A percentile compares a stretch with the other conserved stretches of the same genome.
Evolutionary conservation across 2,888 invertebrate genomes (phyloP).

Genomic region (Lasioglossum lativentre): DNA sequence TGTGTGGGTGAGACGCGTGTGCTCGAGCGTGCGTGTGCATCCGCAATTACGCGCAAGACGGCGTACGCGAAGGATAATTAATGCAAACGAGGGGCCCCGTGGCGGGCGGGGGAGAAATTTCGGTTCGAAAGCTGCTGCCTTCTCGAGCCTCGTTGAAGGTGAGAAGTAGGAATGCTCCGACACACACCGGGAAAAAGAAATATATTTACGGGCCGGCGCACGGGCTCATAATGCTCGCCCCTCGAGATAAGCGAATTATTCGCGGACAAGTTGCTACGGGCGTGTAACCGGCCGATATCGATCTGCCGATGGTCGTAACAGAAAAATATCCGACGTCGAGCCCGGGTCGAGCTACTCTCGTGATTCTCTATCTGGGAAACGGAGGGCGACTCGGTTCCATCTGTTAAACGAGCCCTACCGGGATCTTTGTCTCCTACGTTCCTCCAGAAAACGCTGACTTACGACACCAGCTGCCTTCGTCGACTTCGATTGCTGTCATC

Average conservation of each 20-base stretch:
- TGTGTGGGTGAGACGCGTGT: constrained; percentile 38
- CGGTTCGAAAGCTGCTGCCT: constrained; percentile 37
- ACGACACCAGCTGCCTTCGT: background rate
- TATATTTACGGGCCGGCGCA: constrained; percentile 55
- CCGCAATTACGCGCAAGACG: constrained; percentile 72
- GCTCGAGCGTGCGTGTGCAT: constrained; percentile 67
- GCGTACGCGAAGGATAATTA: constrained; percentile 71
- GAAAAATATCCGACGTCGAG: constrained; percentile 45
- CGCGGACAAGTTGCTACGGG: constrained; percentile 58
- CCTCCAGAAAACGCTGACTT: background rate
- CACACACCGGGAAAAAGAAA: constrained; percentile 10
- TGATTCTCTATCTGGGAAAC: constrained; percentile 53
- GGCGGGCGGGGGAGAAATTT: constrained; percentile 60
- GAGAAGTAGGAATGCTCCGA: constrained; percentile 65
- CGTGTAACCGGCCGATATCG: constrained; percentile 55
- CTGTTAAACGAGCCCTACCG: constrained; percentile 21
- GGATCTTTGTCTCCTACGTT: background rate
- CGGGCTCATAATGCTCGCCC: constrained; percentile 53
- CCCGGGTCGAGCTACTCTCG: constrained; percentile 9
- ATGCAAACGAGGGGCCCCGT: constrained; percentile 63
- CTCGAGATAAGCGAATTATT: constrained; percentile 60
- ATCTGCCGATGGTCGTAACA: constrained; percentile 44
- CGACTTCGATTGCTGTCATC: background rate
- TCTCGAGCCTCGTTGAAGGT: constrained; percentile 51
- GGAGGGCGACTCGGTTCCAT: constrained; percentile 30